Base-by-base conservation (phyloP, 2,888 invertebrate species). In the Cepaea hortensis region DNA sequence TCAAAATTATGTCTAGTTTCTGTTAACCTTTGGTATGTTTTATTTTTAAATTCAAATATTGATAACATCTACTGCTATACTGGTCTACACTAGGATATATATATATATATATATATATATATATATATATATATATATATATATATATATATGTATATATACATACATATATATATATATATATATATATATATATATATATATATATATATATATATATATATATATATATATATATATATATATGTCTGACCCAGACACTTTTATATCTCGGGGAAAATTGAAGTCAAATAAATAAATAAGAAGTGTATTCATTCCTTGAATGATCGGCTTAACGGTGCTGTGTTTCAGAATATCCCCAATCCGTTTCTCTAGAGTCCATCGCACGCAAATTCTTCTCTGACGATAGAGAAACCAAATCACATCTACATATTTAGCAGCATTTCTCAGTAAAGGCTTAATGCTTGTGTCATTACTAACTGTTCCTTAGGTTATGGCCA, bases 361-460 rank as follows among this genome's bases (percentile, higher is more conserved):
- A 13, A 13, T 48, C 18, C 73, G 3, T 4, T 73, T 73, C 48
- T 46, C 46, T 3, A 46, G 73, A 46, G 46, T 13, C 11, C 46
- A 18, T 46, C 15, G 46, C 73, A 73, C 46, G 35, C 73, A 73
- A 73, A 11, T 46, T 73, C 18, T 46, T 73, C 73, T 73, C 73
- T 4, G 46, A 13, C 35, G 73, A 73, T 13, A 48, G 46, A 48
- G 73, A 46, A 35, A 6, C 35, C 13, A 73, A 73, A 73, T 46
- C 46, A 5, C 73, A 73, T 73, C 48, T 73, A 46, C 73, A 73
- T 73, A 4, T 73, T 73, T 73, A 73, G 73, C 46, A 46, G 73
- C 11, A 73, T 73, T 46, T 73, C 35, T 73, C 46, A 73, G 9
- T 73, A 73, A 73, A 46, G 46, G 73, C 15, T 15, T 46, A 48